These are phyloP conservation scores for Vulpes ferrilata DNA, from an alignment of 2,113 vertebrate genomes.

Conservation along the genomic window DNA sequence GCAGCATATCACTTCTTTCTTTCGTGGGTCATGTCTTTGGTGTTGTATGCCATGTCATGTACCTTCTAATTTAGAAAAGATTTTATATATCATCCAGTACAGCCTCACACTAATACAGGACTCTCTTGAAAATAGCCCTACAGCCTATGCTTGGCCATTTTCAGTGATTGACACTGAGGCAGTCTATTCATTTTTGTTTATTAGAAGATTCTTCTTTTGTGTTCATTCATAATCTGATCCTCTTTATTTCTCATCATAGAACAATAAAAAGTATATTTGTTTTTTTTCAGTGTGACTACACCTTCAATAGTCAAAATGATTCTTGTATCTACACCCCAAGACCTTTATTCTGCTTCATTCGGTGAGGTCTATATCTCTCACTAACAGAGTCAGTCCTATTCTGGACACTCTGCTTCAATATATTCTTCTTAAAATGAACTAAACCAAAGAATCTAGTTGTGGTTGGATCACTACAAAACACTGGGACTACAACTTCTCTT, in stretches of 20 bases:
- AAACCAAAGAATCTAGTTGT: conserved; percentile 24
- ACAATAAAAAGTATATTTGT: neutral
- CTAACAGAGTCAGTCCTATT: neutral
- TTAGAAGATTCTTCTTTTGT: neutral
- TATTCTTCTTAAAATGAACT: neutral
- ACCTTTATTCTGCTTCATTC: neutral
- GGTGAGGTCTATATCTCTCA: neutral
- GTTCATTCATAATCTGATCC: neutral
- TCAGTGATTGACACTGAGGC: neutral
- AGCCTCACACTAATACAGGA: neutral
- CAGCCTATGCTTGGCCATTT: neutral
- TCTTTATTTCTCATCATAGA: neutral
- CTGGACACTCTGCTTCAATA: neutral
- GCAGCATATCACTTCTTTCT: neutral
- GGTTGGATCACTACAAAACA: neutral
- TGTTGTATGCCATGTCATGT: neutral
- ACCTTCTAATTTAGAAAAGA: conserved; percentile 37
- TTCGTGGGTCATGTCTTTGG: neutral
- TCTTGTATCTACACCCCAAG: neutral
- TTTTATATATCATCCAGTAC: neutral
- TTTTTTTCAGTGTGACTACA: neutral
- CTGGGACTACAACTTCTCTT: neutral
- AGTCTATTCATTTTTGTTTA: neutral
- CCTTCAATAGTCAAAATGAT: neutral
- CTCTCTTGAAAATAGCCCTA: neutral